Evolutionary conservation across 2,113 vertebrate genomes (phyloP).

Genomic region (Melanerpes formicivorus): DNA sequence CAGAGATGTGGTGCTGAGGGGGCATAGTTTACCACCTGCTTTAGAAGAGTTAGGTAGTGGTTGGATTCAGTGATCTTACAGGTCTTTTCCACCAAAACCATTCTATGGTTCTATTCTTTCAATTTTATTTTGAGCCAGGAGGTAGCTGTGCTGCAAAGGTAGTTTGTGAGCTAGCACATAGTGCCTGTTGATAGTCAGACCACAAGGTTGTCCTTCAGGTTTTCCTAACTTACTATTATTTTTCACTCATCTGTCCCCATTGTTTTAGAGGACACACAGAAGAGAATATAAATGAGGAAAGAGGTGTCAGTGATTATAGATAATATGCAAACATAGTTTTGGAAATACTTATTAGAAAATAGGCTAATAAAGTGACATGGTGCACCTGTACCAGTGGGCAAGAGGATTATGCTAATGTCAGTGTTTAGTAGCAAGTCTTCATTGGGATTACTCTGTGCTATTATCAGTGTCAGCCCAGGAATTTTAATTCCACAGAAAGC

Average conservation of each 20-base stretch:
- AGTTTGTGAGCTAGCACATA: fast-evolving
- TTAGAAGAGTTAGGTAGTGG: too few species aligned
- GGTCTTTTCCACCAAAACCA: too few species aligned
- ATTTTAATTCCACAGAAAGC: neutral
- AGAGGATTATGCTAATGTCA: conserved; percentile 36
- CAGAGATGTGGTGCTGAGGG: too few species aligned
- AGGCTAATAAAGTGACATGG: conserved; percentile 21
- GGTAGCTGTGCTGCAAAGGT: neutral
- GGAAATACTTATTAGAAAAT: conserved; percentile 49
- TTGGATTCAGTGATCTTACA: too few species aligned
- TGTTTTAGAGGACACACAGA: neutral
- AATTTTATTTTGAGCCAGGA: neutral
- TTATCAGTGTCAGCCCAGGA: neutral
- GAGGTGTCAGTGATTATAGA: conserved; percentile 7
- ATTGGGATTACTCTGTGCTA: conserved; percentile 10
- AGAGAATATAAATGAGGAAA: neutral
- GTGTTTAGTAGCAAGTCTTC: conserved; percentile 19
- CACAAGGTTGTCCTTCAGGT: conserved; percentile 21
- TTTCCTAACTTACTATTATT: neutral
- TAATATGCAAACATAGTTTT: neutral
- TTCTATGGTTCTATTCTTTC: too few species aligned
- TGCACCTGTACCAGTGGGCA: neutral
- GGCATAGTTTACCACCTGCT: too few species aligned
- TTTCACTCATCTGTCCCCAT: neutral
- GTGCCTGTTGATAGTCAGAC: neutral